Evolutionary conservation across 2,797 vertebrate species (phyloP).

Genomic region (Cyprinella venusta): DNA sequence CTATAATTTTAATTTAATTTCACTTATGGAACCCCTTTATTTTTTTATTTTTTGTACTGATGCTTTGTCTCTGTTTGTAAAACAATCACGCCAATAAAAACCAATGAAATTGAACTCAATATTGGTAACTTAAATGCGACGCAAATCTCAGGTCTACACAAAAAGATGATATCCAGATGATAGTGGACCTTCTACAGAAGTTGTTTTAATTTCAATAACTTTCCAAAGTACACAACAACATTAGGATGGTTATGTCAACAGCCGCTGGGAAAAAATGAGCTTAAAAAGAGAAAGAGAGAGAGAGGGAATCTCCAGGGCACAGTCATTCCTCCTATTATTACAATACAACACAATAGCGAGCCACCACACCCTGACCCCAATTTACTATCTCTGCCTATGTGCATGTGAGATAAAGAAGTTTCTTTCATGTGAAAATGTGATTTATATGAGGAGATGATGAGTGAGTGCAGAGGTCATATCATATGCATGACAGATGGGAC

Average conservation of each 20-base stretch:
- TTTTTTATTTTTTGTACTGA: neutral
- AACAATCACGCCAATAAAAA: neutral
- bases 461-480: neutral
- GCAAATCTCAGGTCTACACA: neutral
- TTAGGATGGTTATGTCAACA: neutral
- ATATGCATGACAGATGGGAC: neutral
- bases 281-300: neutral
- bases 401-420: conserved; percentile 1
- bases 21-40: too few relatives aligned
- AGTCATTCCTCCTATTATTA: conserved; percentile 6
- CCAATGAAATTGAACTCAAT: neutral
- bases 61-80: neutral
- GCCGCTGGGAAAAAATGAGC: neutral
- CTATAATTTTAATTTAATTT: too few relatives aligned
- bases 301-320: conserved; percentile 19
- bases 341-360: conserved; percentile 19
- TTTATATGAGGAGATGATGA: neutral
- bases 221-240: neutral
- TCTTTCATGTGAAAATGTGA: conserved; percentile 26
- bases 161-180: neutral
- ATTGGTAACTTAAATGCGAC: neutral
- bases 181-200: neutral
- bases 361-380: conserved; percentile 34
- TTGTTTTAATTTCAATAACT: neutral
- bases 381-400: conserved; percentile 4